A percentile compares a stretch with the other conserved stretches of the same genome.
These are phyloP conservation scores for Dryas iulia DNA, from an alignment of 1,140 invertebrate genomes.

Conservation along the genomic window DNA sequence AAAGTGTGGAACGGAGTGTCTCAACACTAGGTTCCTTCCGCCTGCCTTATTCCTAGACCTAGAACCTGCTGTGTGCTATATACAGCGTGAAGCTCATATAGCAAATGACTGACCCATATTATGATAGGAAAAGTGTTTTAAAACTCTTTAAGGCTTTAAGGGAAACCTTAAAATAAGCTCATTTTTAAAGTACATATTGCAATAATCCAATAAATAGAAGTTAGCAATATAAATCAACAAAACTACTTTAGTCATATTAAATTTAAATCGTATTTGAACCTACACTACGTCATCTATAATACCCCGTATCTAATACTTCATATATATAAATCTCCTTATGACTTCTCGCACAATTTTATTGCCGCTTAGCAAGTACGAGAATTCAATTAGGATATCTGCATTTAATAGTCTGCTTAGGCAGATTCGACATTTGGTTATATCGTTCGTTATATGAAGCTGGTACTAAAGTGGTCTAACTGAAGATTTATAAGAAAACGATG, in stretches of 20 bases:
- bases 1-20: too few species aligned
- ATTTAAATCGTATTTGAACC: neutral
- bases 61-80: too few species aligned
- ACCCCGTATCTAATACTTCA: neutral
- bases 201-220: neutral
- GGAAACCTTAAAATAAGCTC: too few species aligned
- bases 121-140: too few species aligned
- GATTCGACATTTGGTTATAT: neutral
- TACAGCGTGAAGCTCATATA: too few species aligned
- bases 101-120: too few species aligned
- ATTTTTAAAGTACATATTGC: too few species aligned
- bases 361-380: conserved; percentile 2
- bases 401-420: conserved; percentile 3
- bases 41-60: too few species aligned
- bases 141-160: too few species aligned
- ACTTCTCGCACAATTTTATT: neutral
- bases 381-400: conserved; percentile 3
- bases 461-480: neutral
- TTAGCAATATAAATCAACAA: neutral
- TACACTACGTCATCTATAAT: neutral
- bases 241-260: neutral
- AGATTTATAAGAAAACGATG: neutral
- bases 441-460: neutral
- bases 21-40: too few species aligned
- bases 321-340: neutral